A percentile compares a stretch with the other conserved stretches of the same genome.
Conservation (phyloP, 1,140 invertebrate genomes). For the Colletes gigas region DNA sequence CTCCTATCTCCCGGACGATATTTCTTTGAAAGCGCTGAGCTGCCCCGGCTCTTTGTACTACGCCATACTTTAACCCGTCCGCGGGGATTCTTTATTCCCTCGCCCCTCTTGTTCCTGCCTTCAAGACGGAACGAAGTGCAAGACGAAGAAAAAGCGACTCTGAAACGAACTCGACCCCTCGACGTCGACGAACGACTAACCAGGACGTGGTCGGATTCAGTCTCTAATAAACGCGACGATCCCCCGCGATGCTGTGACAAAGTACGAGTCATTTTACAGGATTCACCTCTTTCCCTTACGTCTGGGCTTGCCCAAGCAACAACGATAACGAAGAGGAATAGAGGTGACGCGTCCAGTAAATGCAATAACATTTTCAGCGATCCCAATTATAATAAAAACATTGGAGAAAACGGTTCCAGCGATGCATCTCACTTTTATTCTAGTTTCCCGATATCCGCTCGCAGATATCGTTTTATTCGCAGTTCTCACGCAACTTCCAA, state of each 20-base stretch:
- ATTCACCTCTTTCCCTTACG: neutral
- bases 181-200: neutral
- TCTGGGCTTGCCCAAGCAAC: neutral
- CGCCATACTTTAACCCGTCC: conserved; percentile 57
- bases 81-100: conserved; percentile 53
- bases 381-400: too few relatives aligned
- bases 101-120: too few relatives aligned
- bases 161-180: conserved; percentile 22
- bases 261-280: neutral
- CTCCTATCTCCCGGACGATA: conserved; percentile 53
- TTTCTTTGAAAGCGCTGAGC: conserved; percentile 62
- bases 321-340: neutral
- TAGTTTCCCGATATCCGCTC: too few relatives aligned
- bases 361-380: too few relatives aligned
- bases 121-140: conserved; percentile 22
- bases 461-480: too few relatives aligned
- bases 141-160: conserved; percentile 32
- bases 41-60: conserved; percentile 53
- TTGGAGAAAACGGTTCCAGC: too few relatives aligned
- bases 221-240: conserved; percentile 17
- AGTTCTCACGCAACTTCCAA: too few relatives aligned
- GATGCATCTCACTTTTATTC: too few relatives aligned
- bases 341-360: too few relatives aligned
- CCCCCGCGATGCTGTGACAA: neutral
- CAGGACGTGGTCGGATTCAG: conserved; percentile 3